phyloP scores from a whole-genome alignment of 2,797 vertebrate species.

The Acanthiza pusilla region DNA sequence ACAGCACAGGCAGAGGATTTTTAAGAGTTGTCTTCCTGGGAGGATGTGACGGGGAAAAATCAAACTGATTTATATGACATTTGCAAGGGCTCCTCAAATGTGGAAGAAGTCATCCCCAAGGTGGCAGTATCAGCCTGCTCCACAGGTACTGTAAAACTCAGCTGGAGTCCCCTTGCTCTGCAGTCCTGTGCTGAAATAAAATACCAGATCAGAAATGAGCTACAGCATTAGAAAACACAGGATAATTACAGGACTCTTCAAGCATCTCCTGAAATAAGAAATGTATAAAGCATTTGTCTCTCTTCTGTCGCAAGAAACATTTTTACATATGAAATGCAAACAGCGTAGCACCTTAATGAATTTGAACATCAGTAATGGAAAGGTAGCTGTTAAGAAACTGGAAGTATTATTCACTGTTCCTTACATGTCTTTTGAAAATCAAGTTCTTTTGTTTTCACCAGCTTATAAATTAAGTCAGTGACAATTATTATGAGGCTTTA shows the following conservation, averaged over 20 bases:
- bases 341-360: background rate
- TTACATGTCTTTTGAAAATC: background rate
- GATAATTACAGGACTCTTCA: background rate
- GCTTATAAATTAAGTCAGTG: background rate
- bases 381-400: background rate
- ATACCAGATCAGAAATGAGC: background rate
- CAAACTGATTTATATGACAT: conserved; percentile 3
- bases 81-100: background rate
- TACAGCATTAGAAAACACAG: background rate
- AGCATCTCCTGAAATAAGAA: background rate
- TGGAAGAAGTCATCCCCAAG: conserved; percentile 60
- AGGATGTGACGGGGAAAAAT: background rate
- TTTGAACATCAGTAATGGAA: background rate
- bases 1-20: conserved; percentile 3
- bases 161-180: background rate
- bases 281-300: background rate
- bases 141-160: conserved; percentile 41
- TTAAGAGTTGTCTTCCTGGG: conserved; percentile 43
- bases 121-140: conserved; percentile 72
- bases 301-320: background rate
- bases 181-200: background rate
- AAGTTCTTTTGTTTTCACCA: background rate
- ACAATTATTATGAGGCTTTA: background rate
- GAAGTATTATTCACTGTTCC: background rate
- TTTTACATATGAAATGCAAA: background rate